phyloP scores from a whole-genome alignment of 2,113 vertebrate genomes.

The Rhinolophus ferrumequinum region DNA sequence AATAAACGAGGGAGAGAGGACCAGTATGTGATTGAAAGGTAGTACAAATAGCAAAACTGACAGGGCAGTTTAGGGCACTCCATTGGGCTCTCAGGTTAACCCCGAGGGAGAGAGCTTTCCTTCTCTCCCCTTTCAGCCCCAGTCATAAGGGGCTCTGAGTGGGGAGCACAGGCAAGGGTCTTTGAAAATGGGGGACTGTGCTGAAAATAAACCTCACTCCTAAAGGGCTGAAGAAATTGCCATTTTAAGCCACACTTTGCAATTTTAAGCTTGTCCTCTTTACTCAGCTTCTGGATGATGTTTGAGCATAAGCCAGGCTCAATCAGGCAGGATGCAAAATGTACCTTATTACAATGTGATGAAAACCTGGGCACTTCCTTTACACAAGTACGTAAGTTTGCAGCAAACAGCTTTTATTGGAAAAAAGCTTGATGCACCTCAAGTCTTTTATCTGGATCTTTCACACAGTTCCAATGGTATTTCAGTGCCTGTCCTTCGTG shows the following conservation, averaged over 20 bases:
- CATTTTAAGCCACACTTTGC: background rate
- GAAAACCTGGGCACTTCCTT: background rate
- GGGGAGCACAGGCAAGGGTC: background rate
- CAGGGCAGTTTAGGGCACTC: background rate
- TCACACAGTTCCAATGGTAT: background rate
- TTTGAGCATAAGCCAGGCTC: background rate
- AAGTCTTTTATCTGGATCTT: background rate
- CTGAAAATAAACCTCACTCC: background rate
- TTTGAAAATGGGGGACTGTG: background rate
- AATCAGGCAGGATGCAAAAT: background rate
- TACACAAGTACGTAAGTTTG: background rate
- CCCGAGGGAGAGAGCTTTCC: background rate
- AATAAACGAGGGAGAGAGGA: background rate
- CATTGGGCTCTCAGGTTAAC: background rate
- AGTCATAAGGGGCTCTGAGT: background rate
- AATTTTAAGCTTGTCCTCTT: background rate
- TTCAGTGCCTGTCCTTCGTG: fast-evolving
- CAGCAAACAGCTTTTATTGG: background rate
- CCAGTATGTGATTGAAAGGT: background rate
- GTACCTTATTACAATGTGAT: background rate
- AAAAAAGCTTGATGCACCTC: background rate
- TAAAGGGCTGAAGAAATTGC: background rate
- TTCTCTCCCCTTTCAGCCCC: background rate
- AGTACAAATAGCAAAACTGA: background rate
- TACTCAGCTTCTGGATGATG: background rate